Base-by-base conservation (phyloP, 2,113 vertebrate genomes). In the Spea multiplicata region DNA sequence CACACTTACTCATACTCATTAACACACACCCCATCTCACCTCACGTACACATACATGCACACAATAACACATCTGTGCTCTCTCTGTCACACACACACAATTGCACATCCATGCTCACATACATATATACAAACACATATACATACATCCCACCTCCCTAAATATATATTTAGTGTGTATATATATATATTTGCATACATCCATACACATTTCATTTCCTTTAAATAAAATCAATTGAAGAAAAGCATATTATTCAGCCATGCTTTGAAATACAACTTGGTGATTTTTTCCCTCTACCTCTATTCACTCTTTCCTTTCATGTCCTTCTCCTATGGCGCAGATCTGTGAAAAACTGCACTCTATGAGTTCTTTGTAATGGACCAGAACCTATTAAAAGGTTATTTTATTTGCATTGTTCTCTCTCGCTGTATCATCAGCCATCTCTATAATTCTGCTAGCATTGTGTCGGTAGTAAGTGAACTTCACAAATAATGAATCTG, bases 221-320 rank as follows among this genome's bases (percentile, higher is more conserved):
- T 30, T 30, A 30, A 30, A 30, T 30, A 30, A 30, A 30, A 30
- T 30, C 30, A 30, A 30, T 30, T 30, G 30, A 30, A 30, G 30
- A 59, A 13, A 59, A 59, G 9, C 14, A 5, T 59, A 13, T 59
- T 59, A 13, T 59, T 7, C 55, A 59, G 14, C 14, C 55, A 59
- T 59, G 55, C 66, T 47, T 68, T 68, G 66, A n/a, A 68, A 44
- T 68, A 14, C 45, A 68, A 9, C 13, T 5, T 68, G 62, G n/a
- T 17, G 30, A 6, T 30, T 17, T 65, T 45, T 10, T 45, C 47
- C 30, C 30, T 30, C 30, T 30, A 30, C 30, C 30, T 30, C 66
- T 48, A 48, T 68, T 46, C 44, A 48, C 12, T 6, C 8, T 9
- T 47, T 10, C 46, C 12, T 68, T 68, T 66, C 9, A 14, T 45